Evolutionary conservation across 1,140 invertebrate genomes (phyloP).

Genomic region (Drosophila carrolli): DNA sequence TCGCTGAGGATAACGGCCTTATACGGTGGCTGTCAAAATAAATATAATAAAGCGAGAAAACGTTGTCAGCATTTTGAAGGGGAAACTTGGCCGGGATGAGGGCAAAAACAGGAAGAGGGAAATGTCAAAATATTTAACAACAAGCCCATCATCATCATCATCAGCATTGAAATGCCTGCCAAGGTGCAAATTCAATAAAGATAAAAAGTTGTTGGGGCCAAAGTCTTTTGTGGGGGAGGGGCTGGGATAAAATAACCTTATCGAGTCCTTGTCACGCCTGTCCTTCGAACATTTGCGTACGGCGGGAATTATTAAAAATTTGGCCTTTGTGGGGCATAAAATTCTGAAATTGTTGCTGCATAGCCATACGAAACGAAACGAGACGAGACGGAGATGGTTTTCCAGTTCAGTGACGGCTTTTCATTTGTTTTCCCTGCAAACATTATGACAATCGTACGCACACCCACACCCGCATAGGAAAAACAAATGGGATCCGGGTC

Average conservation of each 20-base stretch:
- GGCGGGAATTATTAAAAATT: constrained; percentile 55
- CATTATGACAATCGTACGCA: constrained; percentile 50
- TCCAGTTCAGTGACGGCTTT: constrained; percentile 62
- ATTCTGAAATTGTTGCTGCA: constrained; percentile 42
- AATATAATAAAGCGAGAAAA: constrained; percentile 57
- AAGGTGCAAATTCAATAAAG: constrained; percentile 67
- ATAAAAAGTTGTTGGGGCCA: constrained; percentile 52
- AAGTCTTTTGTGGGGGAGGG: constrained; percentile 6
- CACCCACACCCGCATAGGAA: constrained; percentile 2
- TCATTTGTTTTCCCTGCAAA: constrained; percentile 41
- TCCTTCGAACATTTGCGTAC: constrained; percentile 41
- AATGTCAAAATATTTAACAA: constrained; percentile 66
- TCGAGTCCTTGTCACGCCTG: constrained; percentile 54
- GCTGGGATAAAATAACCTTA: constrained; percentile 30
- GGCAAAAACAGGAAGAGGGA: constrained; percentile 32
- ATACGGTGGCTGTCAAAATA: constrained; percentile 59
- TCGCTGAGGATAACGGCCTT: constrained; percentile 45
- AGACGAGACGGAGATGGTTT: constrained; percentile 47
- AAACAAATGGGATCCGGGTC: constrained; percentile 28
- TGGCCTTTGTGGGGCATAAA: constrained; percentile 57
- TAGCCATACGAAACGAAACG: constrained; percentile 3
- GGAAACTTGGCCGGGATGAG: not conserved
- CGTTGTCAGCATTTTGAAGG: constrained; percentile 44
- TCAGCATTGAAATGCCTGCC: constrained; percentile 53
- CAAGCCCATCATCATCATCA: constrained; percentile 58